Base-by-base conservation (phyloP, 1,140 invertebrate species). In the Augochlora pura region DNA sequence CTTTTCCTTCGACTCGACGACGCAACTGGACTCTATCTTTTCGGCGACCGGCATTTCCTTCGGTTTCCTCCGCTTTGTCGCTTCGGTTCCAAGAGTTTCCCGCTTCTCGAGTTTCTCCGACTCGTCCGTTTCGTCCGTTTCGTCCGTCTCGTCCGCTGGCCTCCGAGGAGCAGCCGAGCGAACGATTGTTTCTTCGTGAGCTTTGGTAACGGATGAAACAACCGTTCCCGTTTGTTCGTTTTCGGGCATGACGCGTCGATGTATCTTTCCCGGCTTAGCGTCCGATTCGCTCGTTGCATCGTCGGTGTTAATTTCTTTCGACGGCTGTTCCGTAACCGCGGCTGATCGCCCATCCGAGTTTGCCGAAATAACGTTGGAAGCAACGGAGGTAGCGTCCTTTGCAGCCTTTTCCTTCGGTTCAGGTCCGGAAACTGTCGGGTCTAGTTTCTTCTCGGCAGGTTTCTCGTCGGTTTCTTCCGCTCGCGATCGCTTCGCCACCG, bases 41-140 rank as follows among this genome's bases (percentile, higher is more conserved):
- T 80, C 78, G 23, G 46, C 59, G 6, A 70, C 8, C 12, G 39
- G 6, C 18, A 72, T 81, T n/a, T 86, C 76, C 52, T 83, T 81
- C 1, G 79, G 65, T 39, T 86, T 78, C 8, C 49, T 25, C 14
- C 62, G 49, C 66, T 81, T 83, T 38, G 73, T 78, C 0, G 23
- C 14, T 14, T 84, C 72, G 5, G 64, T 32, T 14, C 9, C 49
- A 9, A 54, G 25, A 21, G 59, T 68, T 23, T 54, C 42, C n/a
- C 9, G 39, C 2, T 67, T 52, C 16, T 69, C 12, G 6, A 25
- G 27, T 18, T 6, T 38, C 14, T 65, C 18, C 0, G 38, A 7
- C 25, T 2, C 23, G 8, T 77, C n/a, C 14, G 39, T 12, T 25
- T 66, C 18, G 4, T 42, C 12, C 2, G 4, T 10, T n/a, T 2